Percentiles rank a stretch among this genome's conserved stretches.
phyloP scores from a whole-genome alignment of 2,797 vertebrate genomes.

The Balearica regulorum region DNA sequence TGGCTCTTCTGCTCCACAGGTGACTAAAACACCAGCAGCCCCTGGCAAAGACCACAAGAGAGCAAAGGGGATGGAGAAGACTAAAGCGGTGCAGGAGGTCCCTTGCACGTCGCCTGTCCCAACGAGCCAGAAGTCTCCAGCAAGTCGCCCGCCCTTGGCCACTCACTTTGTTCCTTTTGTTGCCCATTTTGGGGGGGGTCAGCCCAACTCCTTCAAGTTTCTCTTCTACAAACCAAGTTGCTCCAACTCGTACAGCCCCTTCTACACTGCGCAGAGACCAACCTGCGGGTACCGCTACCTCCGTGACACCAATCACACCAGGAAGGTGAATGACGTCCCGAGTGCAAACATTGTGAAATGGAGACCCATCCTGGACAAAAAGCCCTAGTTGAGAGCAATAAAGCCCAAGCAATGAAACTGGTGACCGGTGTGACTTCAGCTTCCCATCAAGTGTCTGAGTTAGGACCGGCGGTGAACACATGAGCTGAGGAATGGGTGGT shows the following conservation, averaged over 20 bases:
- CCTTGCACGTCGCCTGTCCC: fast-evolving
- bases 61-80: not conserved
- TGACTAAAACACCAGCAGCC: not conserved
- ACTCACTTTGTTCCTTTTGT: not conserved
- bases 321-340: conserved; percentile 7
- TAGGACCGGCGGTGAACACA: fast-evolving
- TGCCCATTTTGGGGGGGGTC: not conserved
- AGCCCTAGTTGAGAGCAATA: fast-evolving
- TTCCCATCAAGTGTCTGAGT: fast-evolving
- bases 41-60: not conserved
- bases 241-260: conserved; percentile 63
- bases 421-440: fast-evolving
- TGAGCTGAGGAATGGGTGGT: fast-evolving
- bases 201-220: not conserved
- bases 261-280: conserved; percentile 67
- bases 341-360: conserved; percentile 30
- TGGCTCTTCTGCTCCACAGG: not conserved
- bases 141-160: not conserved
- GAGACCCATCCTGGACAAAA: not conserved
- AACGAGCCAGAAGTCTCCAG: not conserved
- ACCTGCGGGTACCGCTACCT: conserved; percentile 67
- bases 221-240: conserved; percentile 39
- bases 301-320: conserved; percentile 39
- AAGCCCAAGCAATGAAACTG: not conserved
- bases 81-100: not conserved